A percentile compares a stretch with the other conserved stretches of the same genome.
These are phyloP conservation scores for Eumaeus atala DNA, from an alignment of 1,140 invertebrate species.

Conservation along the genomic window DNA sequence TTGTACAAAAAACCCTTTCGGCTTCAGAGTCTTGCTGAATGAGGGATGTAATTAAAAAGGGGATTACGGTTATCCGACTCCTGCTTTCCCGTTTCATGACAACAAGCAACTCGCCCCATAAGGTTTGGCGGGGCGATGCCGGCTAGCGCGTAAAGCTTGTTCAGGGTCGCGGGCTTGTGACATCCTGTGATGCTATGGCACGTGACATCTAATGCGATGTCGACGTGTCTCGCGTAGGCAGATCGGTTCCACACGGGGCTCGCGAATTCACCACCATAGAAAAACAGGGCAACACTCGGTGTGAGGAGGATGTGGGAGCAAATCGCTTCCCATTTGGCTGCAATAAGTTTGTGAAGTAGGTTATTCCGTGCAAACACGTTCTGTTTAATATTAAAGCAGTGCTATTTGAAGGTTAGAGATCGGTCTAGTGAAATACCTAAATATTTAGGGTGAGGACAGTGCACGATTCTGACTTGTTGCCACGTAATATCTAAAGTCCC, in stretches of 20 bases:
- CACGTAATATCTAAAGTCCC: background rate
- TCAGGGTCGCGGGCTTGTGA: background rate
- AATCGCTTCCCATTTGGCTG: background rate
- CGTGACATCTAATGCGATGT: conserved; percentile 3
- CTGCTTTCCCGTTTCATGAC: background rate
- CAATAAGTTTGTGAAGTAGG: background rate
- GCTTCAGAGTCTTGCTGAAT: background rate
- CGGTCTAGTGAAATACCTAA: background rate
- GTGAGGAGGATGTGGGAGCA: background rate
- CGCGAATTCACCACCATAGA: conserved; percentile 15
- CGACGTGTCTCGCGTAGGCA: conserved; percentile 5
- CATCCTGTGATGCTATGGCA: background rate
- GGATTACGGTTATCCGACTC: background rate
- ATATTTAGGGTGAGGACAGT: background rate
- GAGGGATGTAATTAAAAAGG: background rate
- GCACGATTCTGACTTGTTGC: background rate
- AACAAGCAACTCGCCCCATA: background rate
- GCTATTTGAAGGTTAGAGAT: background rate
- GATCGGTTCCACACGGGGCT: conserved; percentile 17
- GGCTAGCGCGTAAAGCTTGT: background rate
- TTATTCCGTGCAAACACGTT: background rate
- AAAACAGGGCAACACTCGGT: conserved; percentile 4
- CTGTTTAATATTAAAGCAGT: background rate
- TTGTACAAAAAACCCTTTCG: background rate
- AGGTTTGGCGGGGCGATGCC: background rate